Conservation (phyloP, 1,140 invertebrate species). For the Myzus persicae region DNA sequence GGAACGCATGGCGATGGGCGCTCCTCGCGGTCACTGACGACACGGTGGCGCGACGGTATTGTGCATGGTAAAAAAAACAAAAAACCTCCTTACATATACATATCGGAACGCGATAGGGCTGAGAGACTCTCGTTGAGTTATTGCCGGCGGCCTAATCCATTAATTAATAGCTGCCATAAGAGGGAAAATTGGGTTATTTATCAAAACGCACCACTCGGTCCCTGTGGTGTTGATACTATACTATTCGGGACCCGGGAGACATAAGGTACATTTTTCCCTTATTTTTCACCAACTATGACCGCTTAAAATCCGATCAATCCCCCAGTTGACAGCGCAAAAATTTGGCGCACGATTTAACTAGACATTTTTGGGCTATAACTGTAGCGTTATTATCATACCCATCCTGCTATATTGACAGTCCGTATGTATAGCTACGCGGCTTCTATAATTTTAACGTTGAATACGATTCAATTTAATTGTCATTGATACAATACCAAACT, state of each 20-base stretch:
- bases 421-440: not conserved
- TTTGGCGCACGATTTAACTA: not conserved
- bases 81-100: not conserved
- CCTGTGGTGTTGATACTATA: not conserved
- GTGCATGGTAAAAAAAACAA: not conserved
- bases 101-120: not conserved
- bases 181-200: conserved; percentile 53
- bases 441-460: conserved; percentile 15
- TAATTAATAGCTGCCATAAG: conserved; percentile 53
- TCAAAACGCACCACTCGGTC: conserved; percentile 51
- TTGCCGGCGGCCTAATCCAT: conserved; percentile 51
- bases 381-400: not conserved
- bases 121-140: conserved; percentile 18
- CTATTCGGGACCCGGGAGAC: not conserved
- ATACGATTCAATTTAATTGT: not conserved
- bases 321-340: conserved; percentile 1
- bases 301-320: conserved; percentile 57
- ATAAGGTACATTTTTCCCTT: not conserved
- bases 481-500: not conserved
- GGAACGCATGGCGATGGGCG: not conserved
- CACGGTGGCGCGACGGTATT: not conserved
- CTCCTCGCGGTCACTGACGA: conserved; percentile 17
- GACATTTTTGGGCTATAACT: not conserved
- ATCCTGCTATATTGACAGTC: not conserved
- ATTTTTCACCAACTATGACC: not conserved